A percentile compares a stretch with the other conserved stretches of the same genome.
Evolutionary conservation across 2,888 invertebrate species (phyloP).

Genomic region (Drosophila helvetica): DNA sequence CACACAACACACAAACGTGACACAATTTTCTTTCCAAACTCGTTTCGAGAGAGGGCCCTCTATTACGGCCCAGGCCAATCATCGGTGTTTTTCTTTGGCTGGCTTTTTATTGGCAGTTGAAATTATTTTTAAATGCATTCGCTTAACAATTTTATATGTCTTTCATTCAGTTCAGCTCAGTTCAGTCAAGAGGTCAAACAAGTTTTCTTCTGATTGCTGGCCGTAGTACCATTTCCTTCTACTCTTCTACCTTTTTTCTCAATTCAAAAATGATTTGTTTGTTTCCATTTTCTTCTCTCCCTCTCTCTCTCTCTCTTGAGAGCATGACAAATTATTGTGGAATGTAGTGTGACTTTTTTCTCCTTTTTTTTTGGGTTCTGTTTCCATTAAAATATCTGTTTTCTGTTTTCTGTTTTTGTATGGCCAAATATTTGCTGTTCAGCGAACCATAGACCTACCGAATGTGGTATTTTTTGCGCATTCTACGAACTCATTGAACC

Average conservation of each 20-base stretch:
- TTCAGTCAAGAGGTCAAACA: conserved; percentile 74
- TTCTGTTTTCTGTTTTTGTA: conserved; percentile 40
- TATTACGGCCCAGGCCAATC: conserved; percentile 36
- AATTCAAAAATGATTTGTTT: conserved; percentile 59
- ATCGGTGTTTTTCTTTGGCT: conserved; percentile 43
- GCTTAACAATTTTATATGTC: conserved; percentile 72
- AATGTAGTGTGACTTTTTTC: conserved; percentile 48
- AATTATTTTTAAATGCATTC: conserved; percentile 77
- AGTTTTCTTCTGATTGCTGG: conserved; percentile 65
- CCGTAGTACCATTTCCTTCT: conserved; percentile 14
- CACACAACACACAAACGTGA: conserved; percentile 59
- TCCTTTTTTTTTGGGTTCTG: conserved; percentile 35
- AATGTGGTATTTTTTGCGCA: conserved; percentile 49
- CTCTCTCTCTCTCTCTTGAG: conserved; percentile 31
- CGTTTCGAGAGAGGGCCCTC: conserved; percentile 52
- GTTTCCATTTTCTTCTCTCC: conserved; percentile 46
- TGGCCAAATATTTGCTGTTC: conserved; percentile 62
- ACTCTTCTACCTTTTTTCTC: background rate
- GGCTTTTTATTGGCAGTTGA: conserved; percentile 72
- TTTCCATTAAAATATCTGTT: conserved; percentile 33
- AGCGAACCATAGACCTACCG: conserved; percentile 46
- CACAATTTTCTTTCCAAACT: conserved; percentile 74
- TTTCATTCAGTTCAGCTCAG: conserved; percentile 51
- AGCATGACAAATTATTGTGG: conserved; percentile 71
- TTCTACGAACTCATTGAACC: conserved; percentile 56